These are phyloP conservation scores for Antheraea pernyi DNA, from an alignment of 1,140 invertebrate genomes.

Conservation along the genomic window DNA sequence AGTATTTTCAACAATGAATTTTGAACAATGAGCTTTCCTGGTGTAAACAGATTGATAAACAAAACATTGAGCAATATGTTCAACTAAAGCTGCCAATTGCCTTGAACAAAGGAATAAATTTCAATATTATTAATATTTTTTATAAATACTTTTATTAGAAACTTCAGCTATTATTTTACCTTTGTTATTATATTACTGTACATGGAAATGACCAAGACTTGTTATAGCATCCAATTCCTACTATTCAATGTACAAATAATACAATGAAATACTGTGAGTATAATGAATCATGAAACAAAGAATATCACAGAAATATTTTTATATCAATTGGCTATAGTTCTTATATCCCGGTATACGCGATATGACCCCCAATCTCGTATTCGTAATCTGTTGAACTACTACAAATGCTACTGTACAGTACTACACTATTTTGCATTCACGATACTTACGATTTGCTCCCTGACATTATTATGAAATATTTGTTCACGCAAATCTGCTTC, in stretches of 20 bases:
- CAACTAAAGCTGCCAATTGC: not conserved
- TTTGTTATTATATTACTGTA: no score
- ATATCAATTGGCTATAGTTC: no score
- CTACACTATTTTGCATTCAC: not conserved
- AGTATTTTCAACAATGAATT: no score
- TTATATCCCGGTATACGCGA: not conserved
- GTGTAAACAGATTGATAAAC: not conserved
- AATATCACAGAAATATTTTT: no score
- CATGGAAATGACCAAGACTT: no score
- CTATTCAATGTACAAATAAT: no score
- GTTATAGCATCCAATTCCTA: no score
- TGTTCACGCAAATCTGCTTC: conserved; percentile 89
- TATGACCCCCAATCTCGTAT: not conserved
- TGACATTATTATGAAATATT: conserved; percentile 95
- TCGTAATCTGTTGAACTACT: not conserved
- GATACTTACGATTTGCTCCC: conserved; percentile 94
- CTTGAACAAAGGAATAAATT: not conserved
- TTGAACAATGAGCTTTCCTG: no score
- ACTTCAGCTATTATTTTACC: no score
- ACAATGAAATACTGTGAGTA: no score
- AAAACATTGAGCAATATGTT: not conserved
- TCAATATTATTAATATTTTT: not conserved
- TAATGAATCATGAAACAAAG: no score
- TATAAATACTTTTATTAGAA: not conserved
- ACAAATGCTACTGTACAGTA: no score